Evolutionary conservation across 1,140 invertebrate species (phyloP).

Genomic region (Drosophila ficusphila): DNA sequence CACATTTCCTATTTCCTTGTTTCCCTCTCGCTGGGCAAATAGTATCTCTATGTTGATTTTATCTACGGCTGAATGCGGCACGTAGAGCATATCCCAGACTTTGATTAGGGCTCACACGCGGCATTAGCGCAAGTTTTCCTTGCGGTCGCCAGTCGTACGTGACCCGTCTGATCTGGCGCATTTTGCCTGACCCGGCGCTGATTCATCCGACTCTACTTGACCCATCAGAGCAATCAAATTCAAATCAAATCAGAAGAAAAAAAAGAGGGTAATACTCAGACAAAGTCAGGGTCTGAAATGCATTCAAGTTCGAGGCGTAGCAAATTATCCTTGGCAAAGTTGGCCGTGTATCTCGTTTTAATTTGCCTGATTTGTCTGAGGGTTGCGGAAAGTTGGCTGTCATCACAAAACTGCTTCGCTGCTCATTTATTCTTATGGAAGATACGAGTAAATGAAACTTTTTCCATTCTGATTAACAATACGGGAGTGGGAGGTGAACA

Average conservation of each 20-base stretch:
- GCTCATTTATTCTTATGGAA: slow-evolving; percentile 12
- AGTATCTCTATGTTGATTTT: slow-evolving; percentile 59
- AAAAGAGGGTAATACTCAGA: neutral
- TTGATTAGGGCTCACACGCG: slow-evolving; percentile 50
- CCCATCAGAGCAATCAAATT: slow-evolving; percentile 49
- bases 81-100: slow-evolving; percentile 50
- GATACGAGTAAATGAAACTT: slow-evolving; percentile 27
- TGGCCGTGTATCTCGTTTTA: slow-evolving; percentile 21
- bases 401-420: neutral
- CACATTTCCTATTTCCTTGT: slow-evolving; percentile 26
- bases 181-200: neutral
- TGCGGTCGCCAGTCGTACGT: slow-evolving; percentile 48
- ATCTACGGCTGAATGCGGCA: slow-evolving; percentile 49
- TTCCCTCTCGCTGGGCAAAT: slow-evolving; percentile 30
- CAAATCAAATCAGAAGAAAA: slow-evolving; percentile 55
- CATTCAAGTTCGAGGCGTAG: slow-evolving; percentile 40
- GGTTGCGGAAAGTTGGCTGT: slow-evolving; percentile 1
- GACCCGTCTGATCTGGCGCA: slow-evolving; percentile 23
- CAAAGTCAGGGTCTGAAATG: slow-evolving; percentile 34
- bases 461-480: slow-evolving; percentile 31
- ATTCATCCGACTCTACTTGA: slow-evolving; percentile 11
- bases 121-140: slow-evolving; percentile 41
- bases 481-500: too few relatives aligned
- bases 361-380: slow-evolving; percentile 19
- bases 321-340: slow-evolving; percentile 35